Evolutionary conservation across 2,888 invertebrate species (phyloP).

Genomic region (Eristalis arbustorum): DNA sequence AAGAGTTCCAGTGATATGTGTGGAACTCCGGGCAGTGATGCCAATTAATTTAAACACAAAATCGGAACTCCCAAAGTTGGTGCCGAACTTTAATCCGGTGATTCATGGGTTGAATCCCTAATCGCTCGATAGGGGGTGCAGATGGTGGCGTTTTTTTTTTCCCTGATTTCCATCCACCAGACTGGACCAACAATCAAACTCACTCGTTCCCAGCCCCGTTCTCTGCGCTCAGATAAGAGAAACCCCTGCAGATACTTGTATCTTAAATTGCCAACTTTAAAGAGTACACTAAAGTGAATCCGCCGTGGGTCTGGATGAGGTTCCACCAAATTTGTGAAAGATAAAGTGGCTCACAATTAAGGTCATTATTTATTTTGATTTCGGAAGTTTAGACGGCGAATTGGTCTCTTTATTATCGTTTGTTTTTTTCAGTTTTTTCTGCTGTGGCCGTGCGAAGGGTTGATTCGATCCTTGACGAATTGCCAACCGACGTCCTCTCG

Average conservation of each 20-base stretch:
- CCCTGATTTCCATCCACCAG: not conserved
- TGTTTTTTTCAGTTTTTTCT: not conserved
- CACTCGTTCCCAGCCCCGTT: not conserved
- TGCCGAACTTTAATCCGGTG: not conserved
- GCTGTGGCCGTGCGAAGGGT: not conserved
- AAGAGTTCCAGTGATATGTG: not conserved
- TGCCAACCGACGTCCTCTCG: conserved; percentile 10
- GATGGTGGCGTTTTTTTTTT: not conserved
- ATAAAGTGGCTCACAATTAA: conserved; percentile 50
- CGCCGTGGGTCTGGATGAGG: not conserved
- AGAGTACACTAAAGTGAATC: not conserved
- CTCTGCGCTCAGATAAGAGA: not conserved
- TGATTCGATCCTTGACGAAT: conserved; percentile 29
- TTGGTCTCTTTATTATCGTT: not conserved
- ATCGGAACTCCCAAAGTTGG: no score
- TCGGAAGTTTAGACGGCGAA: conserved; percentile 5
- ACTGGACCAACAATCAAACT: not conserved
- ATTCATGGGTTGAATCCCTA: conserved; percentile 33
- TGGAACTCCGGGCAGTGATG: not conserved
- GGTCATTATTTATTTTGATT: conserved; percentile 59
- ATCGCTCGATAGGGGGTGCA: not conserved
- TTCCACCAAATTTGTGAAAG: conserved; percentile 41
- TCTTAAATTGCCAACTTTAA: not conserved
- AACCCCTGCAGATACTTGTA: not conserved
- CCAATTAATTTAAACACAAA: not conserved